phyloP scores from a whole-genome alignment of 2,113 vertebrate genomes.

The Phaethornis superciliosus region DNA sequence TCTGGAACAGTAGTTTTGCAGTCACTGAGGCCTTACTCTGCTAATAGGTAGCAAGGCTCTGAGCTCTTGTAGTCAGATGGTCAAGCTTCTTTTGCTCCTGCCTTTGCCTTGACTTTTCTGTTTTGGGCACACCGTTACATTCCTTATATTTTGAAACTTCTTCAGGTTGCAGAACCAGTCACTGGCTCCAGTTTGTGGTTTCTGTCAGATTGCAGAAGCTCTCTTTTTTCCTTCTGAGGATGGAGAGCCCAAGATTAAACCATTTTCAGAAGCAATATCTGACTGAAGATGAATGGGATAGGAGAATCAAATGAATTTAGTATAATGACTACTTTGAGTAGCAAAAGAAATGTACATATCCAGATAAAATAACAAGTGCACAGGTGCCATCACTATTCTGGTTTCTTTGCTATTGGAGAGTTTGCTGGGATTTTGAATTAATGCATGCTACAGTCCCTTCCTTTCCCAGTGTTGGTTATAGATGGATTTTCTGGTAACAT shows the following conservation, averaged over 20 bases:
- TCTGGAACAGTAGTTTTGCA: background rate
- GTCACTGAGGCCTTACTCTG: background rate
- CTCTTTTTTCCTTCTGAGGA: background rate
- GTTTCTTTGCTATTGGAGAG: background rate
- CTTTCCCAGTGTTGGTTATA: background rate
- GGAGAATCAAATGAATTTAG: background rate
- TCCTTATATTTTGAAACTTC: background rate
- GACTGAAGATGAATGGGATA: background rate
- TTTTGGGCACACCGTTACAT: background rate
- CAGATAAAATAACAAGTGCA: background rate
- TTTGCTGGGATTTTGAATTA: background rate
- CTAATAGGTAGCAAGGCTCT: background rate
- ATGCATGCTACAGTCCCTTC: background rate
- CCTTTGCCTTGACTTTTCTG: background rate
- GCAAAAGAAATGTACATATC: background rate
- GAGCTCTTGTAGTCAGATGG: background rate
- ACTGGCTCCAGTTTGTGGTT: background rate
- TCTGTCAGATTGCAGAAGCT: background rate
- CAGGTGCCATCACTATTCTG: background rate
- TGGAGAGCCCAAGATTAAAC: background rate
- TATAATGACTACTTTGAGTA: background rate
- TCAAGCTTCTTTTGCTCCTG: background rate
- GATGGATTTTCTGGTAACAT: background rate
- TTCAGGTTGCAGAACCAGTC: background rate
- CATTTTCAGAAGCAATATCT: background rate